Evolutionary conservation across 2,888 invertebrate genomes (phyloP).

Genomic region (Achlya flavicornis): DNA sequence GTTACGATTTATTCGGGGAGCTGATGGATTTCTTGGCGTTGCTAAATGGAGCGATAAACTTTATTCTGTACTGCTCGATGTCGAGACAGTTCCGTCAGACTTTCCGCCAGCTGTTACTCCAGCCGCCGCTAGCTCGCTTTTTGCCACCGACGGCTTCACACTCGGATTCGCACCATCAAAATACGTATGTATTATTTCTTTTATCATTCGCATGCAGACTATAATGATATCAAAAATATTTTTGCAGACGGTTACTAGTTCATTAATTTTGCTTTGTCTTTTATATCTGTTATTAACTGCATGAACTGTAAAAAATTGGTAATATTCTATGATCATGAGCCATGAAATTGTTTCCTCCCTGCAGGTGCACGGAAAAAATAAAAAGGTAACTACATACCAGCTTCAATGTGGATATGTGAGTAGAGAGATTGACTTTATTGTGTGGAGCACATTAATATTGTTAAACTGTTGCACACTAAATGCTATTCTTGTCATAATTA

Average conservation of each 20-base stretch:
- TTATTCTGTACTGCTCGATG: conserved; percentile 97
- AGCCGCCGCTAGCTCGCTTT: conserved; percentile 85
- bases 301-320: conserved; percentile 12
- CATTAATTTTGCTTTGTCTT: neutral
- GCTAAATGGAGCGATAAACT: conserved; percentile 96
- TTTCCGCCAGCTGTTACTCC: conserved; percentile 88
- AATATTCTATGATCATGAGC: conserved; percentile 38
- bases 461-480: conserved; percentile 12
- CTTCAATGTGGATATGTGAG: conserved; percentile 59
- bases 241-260: neutral
- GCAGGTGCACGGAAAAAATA: conserved; percentile 75
- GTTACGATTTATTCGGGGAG: conserved; percentile 93
- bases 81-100: conserved; percentile 95
- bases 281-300: conserved; percentile 10
- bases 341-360: conserved; percentile 54
- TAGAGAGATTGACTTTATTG: conserved; percentile 38
- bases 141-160: conserved; percentile 82
- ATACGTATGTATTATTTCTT: conserved; percentile 82
- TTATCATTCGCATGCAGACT: conserved; percentile 8
- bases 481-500: neutral
- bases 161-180: conserved; percentile 86
- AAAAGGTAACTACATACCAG: conserved; percentile 70
- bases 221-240: neutral
- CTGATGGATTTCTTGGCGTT: conserved; percentile 95
- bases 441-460: conserved; percentile 10